Evolutionary conservation across 2,888 invertebrate species (phyloP).

Genomic region (Dasysyrphus albostriatus): DNA sequence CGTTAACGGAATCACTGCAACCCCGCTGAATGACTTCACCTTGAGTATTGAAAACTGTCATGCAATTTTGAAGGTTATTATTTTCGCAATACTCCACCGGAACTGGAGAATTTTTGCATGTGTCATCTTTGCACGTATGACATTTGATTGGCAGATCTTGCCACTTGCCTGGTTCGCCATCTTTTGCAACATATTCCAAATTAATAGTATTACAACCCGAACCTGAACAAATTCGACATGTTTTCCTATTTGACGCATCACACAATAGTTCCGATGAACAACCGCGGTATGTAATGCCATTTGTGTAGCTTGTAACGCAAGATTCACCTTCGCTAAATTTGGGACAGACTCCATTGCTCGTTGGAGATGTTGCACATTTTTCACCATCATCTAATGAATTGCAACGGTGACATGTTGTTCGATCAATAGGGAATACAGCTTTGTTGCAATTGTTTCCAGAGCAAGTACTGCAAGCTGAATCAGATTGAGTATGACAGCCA

Average conservation of each 20-base stretch:
- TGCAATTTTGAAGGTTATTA: conserved; percentile 79
- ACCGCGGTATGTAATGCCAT: conserved; percentile 79
- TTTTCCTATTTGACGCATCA: conserved; percentile 75
- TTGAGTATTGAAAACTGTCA: conserved; percentile 79
- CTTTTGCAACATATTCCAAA: conserved; percentile 75
- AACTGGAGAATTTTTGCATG: conserved; percentile 67
- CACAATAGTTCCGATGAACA: conserved; percentile 79
- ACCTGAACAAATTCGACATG: conserved; percentile 78
- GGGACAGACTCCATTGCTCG: conserved; percentile 78
- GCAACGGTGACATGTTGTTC: conserved; percentile 80
- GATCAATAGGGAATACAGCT: conserved; percentile 78
- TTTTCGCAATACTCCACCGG: conserved; percentile 76
- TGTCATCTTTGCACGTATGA: conserved; percentile 77
- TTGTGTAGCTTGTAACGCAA: conserved; percentile 78
- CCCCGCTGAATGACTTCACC: conserved; percentile 79
- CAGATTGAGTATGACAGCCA: conserved; percentile 77
- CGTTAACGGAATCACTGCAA: conserved; percentile 77
- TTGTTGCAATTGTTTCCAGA: conserved; percentile 79
- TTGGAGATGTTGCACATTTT: conserved; percentile 78
- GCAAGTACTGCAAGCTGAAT: conserved; percentile 78
- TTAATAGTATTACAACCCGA: conserved; percentile 79
- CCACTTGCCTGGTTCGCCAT: conserved; percentile 81
- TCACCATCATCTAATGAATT: conserved; percentile 76
- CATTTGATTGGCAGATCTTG: conserved; percentile 80
- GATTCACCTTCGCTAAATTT: conserved; percentile 78